Evolutionary conservation across 2,797 vertebrate species (phyloP).

Genomic region (Luscinia luscinia): DNA sequence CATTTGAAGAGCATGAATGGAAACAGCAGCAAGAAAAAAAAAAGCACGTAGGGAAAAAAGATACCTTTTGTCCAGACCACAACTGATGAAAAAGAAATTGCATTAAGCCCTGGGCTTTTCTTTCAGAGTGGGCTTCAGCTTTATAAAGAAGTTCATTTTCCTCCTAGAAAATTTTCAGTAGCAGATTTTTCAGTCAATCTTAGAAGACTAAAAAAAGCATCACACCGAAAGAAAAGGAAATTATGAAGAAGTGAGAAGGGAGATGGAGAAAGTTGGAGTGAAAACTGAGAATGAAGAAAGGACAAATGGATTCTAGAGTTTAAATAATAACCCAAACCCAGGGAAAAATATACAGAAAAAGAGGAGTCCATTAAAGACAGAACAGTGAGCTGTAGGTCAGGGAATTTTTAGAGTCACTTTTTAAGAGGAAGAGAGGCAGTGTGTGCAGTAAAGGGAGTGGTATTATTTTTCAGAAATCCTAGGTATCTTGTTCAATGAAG

Average conservation of each 20-base stretch:
- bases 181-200: neutral
- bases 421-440: neutral
- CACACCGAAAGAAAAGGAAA: neutral
- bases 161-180: neutral
- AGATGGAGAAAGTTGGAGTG: neutral
- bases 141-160: constrained; percentile 13
- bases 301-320: neutral
- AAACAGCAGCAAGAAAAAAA: constrained; percentile 42
- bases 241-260: neutral
- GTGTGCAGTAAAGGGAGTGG: neutral
- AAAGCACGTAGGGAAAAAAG: neutral
- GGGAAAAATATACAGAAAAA: neutral
- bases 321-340: neutral
- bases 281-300: neutral
- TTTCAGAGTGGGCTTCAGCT: neutral
- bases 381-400: neutral
- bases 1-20: constrained; percentile 22
- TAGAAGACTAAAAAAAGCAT: neutral
- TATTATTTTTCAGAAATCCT: neutral
- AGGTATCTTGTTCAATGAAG: neutral
- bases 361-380: neutral
- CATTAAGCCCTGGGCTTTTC: constrained; percentile 36
- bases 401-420: neutral
- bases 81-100: constrained; percentile 46
- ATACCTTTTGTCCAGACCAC: constrained; percentile 34